These are phyloP conservation scores for Acronicta alni DNA, from an alignment of 2,888 invertebrate genomes.

Conservation along the genomic window DNA sequence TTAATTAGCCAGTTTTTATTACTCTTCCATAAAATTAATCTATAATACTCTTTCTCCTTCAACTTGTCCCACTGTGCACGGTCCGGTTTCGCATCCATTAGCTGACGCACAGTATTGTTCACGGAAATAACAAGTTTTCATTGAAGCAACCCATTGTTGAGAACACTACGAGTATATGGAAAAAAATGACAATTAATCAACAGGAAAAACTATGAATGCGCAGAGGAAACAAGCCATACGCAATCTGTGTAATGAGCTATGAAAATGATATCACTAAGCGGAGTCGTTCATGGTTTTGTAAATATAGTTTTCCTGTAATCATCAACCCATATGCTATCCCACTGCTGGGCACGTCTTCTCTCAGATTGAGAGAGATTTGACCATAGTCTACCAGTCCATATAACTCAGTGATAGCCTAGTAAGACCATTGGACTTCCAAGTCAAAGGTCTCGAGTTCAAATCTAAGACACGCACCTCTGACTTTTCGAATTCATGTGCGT, in stretches of 20 bases:
- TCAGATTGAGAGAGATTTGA: too few relatives aligned
- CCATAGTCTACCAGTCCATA: too few relatives aligned
- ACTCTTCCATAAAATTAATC: too few relatives aligned
- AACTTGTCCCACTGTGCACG: conserved; percentile 39
- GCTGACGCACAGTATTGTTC: conserved; percentile 75
- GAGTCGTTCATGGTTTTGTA: background rate
- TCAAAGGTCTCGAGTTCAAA: too few relatives aligned
- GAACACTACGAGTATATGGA: conserved; percentile 49
- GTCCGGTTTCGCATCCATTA: conserved; percentile 77
- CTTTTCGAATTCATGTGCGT: too few relatives aligned
- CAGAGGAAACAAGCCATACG: conserved; percentile 19
- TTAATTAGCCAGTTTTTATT: too few relatives aligned
- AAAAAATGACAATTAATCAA: conserved; percentile 76
- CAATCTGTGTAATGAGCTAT: conserved; percentile 49
- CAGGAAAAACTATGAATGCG: conserved; percentile 47
- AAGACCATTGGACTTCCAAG: too few relatives aligned
- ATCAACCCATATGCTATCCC: too few relatives aligned
- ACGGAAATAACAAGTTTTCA: conserved; percentile 78
- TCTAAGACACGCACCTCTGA: too few relatives aligned
- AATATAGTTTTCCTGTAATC: background rate
- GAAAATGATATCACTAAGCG: conserved; percentile 14
- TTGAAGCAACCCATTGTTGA: conserved; percentile 71
- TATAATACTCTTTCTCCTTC: conserved; percentile 19
- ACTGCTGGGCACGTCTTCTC: too few relatives aligned
- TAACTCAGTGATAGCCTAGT: too few relatives aligned